Percentiles rank a stretch among this genome's conserved stretches.
phyloP scores from a whole-genome alignment of 1,140 invertebrate genomes.

The Probaryconus sp. region DNA sequence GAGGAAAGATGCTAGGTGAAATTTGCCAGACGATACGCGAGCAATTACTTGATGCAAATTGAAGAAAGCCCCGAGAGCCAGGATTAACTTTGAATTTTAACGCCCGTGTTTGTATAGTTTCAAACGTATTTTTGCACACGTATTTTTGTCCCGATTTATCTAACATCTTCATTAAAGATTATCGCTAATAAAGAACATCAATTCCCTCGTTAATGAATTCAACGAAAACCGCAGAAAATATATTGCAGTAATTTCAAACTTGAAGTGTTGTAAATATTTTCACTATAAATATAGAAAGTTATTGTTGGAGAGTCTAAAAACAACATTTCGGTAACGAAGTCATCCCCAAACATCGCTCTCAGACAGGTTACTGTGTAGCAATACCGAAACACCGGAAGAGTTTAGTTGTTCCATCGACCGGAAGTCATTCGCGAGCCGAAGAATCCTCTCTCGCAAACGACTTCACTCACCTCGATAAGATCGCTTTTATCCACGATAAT shows the following conservation, averaged over 20 bases:
- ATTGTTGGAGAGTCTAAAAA: too few species aligned
- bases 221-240: too few species aligned
- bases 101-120: not conserved
- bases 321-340: constrained; percentile 21
- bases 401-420: constrained; percentile 36
- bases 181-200: too few species aligned
- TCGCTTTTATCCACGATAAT: constrained; percentile 8
- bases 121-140: constrained; percentile 1
- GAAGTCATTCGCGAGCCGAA: constrained; percentile 30
- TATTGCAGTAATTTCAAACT: too few species aligned
- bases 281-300: too few species aligned
- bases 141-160: too few species aligned
- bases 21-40: constrained; percentile 47
- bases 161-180: too few species aligned
- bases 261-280: too few species aligned
- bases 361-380: constrained; percentile 29
- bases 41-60: constrained; percentile 34
- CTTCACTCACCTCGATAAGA: constrained; percentile 4
- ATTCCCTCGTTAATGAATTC: too few species aligned
- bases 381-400: constrained; percentile 20
- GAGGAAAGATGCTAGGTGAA: constrained; percentile 2
- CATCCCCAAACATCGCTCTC: constrained; percentile 11
- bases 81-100: too few species aligned
- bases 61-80: constrained; percentile 2
- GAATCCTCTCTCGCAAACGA: constrained; percentile 8